Conservation (phyloP, 2,113 vertebrate species). For the Toxostoma redivivum region DNA sequence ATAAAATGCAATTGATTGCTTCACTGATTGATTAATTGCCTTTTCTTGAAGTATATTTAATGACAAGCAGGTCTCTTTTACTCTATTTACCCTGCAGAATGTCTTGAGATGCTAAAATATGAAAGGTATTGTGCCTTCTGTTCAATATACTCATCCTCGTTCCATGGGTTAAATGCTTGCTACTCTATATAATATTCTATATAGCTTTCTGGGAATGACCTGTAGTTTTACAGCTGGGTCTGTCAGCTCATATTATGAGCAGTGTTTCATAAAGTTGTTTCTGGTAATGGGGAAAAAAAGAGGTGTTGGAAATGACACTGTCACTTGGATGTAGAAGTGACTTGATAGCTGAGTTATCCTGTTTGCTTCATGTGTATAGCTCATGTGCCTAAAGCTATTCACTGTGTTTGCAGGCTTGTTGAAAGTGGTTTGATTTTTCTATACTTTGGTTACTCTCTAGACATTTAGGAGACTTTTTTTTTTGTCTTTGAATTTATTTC, state of each 20-base stretch:
- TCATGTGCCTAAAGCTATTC: neutral
- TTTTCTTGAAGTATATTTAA: neutral
- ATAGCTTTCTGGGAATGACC: neutral
- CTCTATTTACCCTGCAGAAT: neutral
- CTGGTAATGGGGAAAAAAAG: neutral
- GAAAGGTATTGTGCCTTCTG: neutral
- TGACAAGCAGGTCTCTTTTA: neutral
- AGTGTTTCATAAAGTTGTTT: neutral
- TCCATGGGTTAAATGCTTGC: neutral
- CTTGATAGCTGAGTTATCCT: neutral
- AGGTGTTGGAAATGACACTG: neutral
- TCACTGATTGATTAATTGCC: neutral
- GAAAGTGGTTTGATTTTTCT: neutral
- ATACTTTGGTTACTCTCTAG: neutral
- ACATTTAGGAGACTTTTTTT: neutral
- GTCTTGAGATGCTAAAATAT: neutral
- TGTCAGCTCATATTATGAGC: neutral
- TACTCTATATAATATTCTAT: neutral
- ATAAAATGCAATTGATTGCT: neutral
- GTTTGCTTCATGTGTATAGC: neutral
- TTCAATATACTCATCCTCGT: neutral
- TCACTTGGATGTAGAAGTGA: neutral
- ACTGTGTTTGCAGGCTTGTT: neutral
- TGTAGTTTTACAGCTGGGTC: neutral
- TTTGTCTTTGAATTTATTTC: slow-evolving; percentile 11